Evolutionary conservation across 2,113 vertebrate species (phyloP).

Genomic region (Mesembrinibis cayennensis): DNA sequence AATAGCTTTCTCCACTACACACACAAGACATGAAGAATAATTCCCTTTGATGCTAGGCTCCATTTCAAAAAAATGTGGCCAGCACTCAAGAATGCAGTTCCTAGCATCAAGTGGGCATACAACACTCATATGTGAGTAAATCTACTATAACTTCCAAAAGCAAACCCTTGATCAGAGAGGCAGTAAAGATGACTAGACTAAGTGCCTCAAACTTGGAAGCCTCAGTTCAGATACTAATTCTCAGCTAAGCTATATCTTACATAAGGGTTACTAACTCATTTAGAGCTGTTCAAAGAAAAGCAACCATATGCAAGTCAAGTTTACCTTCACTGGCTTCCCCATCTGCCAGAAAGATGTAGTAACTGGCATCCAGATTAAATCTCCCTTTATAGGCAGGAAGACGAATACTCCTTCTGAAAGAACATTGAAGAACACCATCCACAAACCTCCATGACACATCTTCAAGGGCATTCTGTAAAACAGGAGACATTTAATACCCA

Average conservation of each 20-base stretch:
- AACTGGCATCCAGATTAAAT: conserved; percentile 78
- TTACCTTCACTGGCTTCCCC: conserved; percentile 78
- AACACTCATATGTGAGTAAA: neutral
- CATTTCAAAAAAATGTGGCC: neutral
- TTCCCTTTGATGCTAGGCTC: neutral
- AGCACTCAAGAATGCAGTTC: neutral
- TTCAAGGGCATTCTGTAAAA: conserved; percentile 75
- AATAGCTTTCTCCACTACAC: neutral
- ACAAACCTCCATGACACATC: conserved; percentile 77
- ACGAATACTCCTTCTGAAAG: conserved; percentile 78
- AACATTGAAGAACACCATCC: conserved; percentile 83
- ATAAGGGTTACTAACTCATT: neutral
- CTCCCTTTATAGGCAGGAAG: conserved; percentile 66
- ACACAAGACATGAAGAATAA: neutral
- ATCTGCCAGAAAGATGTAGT: conserved; percentile 86
- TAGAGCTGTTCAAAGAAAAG: neutral
- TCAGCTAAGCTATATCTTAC: neutral
- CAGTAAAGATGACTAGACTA: neutral
- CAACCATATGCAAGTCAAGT: neutral
- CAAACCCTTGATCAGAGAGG: neutral
- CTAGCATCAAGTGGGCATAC: neutral
- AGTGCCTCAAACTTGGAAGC: neutral
- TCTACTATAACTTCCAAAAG: neutral
- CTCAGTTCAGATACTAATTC: neutral
- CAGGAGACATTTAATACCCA: neutral